A percentile compares a stretch with the other conserved stretches of the same genome.
Conservation (phyloP, 2,888 invertebrate species). For the Limenitis camilla region DNA sequence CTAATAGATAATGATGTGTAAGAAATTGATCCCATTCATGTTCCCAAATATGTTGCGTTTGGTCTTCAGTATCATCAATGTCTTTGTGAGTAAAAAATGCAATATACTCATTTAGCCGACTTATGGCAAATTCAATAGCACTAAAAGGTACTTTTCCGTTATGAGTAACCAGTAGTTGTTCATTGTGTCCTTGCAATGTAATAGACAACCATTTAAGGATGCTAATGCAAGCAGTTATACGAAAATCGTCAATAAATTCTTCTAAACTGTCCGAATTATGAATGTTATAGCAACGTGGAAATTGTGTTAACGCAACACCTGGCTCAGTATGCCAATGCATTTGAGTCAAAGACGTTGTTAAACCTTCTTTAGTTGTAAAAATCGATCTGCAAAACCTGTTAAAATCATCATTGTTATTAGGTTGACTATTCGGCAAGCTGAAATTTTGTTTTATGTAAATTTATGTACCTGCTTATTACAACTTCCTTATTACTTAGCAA, state of each 20-base stretch:
- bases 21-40: slow-evolving; percentile 94
- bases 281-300: slow-evolving; percentile 91
- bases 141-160: slow-evolving; percentile 82
- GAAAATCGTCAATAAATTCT: slow-evolving; percentile 91
- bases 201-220: slow-evolving; percentile 85
- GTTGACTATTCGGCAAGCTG: no score
- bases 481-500: slow-evolving; percentile 72
- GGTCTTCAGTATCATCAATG: slow-evolving; percentile 83
- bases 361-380: slow-evolving; percentile 94
- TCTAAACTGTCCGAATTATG: slow-evolving; percentile 87
- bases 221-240: slow-evolving; percentile 90
- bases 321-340: slow-evolving; percentile 91
- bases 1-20: slow-evolving; percentile 78
- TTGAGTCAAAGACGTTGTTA: slow-evolving; percentile 84
- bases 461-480: slow-evolving; percentile 64
- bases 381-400: slow-evolving; percentile 89
- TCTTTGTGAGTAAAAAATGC: slow-evolving; percentile 82
- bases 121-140: slow-evolving; percentile 87
- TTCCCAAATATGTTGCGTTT: slow-evolving; percentile 79
- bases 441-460: no score
- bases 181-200: slow-evolving; percentile 70
- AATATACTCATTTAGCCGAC: slow-evolving; percentile 85
- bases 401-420: slow-evolving; percentile 47
- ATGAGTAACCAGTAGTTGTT: slow-evolving; percentile 69
- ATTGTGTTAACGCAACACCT: slow-evolving; percentile 85